These are phyloP conservation scores for Pseudoips prasinana DNA, from an alignment of 2,888 invertebrate genomes.

Conservation along the genomic window DNA sequence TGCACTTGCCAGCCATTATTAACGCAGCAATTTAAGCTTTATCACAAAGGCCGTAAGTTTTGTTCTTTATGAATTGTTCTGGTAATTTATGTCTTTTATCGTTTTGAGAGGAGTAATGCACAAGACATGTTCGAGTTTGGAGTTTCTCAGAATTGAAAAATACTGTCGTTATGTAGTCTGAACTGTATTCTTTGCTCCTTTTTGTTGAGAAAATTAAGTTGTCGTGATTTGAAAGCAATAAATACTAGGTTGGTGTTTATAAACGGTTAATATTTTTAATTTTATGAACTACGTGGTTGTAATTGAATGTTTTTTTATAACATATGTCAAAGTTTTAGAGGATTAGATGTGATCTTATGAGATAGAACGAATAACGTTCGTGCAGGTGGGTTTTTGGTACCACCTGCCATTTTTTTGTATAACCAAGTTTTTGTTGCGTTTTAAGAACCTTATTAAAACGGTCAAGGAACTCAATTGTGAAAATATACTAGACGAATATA, in stretches of 20 bases:
- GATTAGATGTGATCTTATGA: too few relatives aligned
- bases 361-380: too few relatives aligned
- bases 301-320: too few relatives aligned
- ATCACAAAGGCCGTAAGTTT: constrained; percentile 4
- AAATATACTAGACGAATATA: constrained; percentile 8
- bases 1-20: constrained; percentile 31
- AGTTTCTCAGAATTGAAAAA: constrained; percentile 63
- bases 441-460: constrained; percentile 12
- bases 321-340: too few relatives aligned
- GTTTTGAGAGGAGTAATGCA: constrained; percentile 48
- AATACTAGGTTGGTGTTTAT: constrained; percentile 38
- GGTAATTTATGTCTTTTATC: constrained; percentile 37
- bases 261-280: constrained; percentile 26
- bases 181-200: constrained; percentile 43
- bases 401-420: constrained; percentile 7
- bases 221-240: constrained; percentile 51
- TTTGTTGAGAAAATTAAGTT: constrained; percentile 57
- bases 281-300: constrained; percentile 4
- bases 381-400: constrained; percentile 11
- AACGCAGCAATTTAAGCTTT: constrained; percentile 18
- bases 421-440: constrained; percentile 9
- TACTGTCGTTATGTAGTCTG: constrained; percentile 47
- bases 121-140: constrained; percentile 60
- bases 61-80: constrained; percentile 12
- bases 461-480: constrained; percentile 9